Percentiles rank a stretch among this genome's conserved stretches.
Evolutionary conservation across 2,888 invertebrate genomes (phyloP).

Genomic region (Actias luna): DNA sequence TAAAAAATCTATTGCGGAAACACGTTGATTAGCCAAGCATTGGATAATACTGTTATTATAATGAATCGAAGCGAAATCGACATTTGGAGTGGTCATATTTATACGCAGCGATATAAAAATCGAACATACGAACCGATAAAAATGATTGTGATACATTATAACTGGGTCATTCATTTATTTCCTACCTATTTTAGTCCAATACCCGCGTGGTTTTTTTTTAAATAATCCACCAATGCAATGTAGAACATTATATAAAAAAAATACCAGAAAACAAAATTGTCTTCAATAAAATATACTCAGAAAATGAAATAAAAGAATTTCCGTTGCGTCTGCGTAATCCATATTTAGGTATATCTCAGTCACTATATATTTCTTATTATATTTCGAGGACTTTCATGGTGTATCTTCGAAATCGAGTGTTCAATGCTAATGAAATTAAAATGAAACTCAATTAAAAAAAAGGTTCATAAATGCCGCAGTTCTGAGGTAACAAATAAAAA

Average conservation of each 20-base stretch:
- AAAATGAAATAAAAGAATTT: neutral
- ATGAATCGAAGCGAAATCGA: neutral
- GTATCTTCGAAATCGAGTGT: too few relatives aligned
- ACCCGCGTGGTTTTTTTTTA: neutral
- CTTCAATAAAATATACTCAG: too few relatives aligned
- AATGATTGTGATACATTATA: neutral
- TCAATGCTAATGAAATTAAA: too few relatives aligned
- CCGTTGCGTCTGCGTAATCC: too few relatives aligned
- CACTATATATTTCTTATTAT: too few relatives aligned
- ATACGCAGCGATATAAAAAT: neutral
- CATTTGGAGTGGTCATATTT: neutral
- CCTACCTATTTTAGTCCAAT: neutral
- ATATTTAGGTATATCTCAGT: too few relatives aligned
- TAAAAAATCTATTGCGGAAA: neutral
- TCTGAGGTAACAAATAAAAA: too few relatives aligned
- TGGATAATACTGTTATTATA: neutral
- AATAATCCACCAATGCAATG: neutral
- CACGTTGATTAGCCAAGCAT: neutral
- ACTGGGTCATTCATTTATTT: neutral
- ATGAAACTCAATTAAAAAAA: too few relatives aligned
- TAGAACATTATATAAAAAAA: neutral
- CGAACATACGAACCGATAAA: slow-evolving; percentile 1
- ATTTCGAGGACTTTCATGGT: too few relatives aligned
- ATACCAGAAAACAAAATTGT: too few relatives aligned
- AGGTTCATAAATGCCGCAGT: too few relatives aligned